A percentile compares a stretch with the other conserved stretches of the same genome.
Conservation (phyloP, 2,113 vertebrate genomes). For the Phylloscopus trochilus region DNA sequence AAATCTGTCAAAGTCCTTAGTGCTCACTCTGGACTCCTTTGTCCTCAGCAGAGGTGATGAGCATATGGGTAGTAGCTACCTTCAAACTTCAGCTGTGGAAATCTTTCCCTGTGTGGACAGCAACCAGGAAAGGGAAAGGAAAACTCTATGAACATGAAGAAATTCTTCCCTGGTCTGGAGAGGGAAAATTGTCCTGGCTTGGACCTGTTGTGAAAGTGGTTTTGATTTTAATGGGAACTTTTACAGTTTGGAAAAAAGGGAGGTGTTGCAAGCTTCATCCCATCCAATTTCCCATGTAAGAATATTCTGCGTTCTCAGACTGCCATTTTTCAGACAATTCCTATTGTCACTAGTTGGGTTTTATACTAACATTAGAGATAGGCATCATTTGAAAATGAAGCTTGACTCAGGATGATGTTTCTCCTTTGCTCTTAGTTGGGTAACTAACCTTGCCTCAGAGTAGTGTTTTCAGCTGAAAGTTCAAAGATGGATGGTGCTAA, state of each 20-base stretch:
- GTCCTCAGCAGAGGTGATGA: neutral
- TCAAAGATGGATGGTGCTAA: neutral
- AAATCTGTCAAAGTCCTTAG: neutral
- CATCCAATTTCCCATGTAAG: neutral
- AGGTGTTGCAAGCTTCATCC: neutral
- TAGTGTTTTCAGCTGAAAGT: neutral
- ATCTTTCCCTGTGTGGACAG: neutral
- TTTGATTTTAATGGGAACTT: neutral
- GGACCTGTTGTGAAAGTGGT: neutral
- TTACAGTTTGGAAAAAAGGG: neutral
- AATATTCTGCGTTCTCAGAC: neutral
- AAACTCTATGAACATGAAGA: neutral
- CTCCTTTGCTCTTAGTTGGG: neutral
- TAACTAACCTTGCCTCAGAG: neutral
- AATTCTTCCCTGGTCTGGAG: neutral
- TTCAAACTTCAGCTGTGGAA: neutral
- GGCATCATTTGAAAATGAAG: neutral
- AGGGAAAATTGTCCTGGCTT: neutral
- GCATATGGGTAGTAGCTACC: neutral
- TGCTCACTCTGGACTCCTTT: neutral
- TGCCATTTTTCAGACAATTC: neutral
- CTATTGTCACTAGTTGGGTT: neutral
- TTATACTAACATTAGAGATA: neutral
- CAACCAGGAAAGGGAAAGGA: neutral
- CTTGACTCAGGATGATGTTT: neutral